phyloP scores from a whole-genome alignment of 2,797 vertebrate species.

The Hippoglossus hippoglossus region DNA sequence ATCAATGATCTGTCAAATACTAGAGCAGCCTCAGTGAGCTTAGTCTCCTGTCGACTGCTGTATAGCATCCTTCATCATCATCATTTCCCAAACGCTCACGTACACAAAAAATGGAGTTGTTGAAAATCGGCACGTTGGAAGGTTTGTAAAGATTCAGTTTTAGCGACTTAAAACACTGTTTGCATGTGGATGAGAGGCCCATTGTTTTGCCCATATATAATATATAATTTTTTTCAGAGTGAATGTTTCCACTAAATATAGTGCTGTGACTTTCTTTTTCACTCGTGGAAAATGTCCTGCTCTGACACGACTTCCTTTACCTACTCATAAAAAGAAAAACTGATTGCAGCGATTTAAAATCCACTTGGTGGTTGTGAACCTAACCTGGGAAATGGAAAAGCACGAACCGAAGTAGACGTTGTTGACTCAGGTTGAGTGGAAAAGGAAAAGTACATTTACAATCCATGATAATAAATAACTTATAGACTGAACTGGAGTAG shows the following conservation, averaged over 20 bases:
- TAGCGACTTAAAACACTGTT: too few relatives aligned
- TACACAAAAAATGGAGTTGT: too few relatives aligned
- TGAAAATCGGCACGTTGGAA: too few relatives aligned
- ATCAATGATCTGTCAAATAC: too few relatives aligned
- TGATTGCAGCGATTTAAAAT: conserved; percentile 1
- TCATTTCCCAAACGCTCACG: too few relatives aligned
- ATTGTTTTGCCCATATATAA: too few relatives aligned
- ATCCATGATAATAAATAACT: conserved; percentile 5
- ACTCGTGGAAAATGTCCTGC: background rate
- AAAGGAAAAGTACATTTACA: conserved; percentile 5
- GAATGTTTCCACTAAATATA: background rate
- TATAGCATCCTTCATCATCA: too few relatives aligned
- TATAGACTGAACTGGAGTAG: background rate
- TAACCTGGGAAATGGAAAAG: conserved; percentile 17
- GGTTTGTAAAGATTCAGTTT: too few relatives aligned
- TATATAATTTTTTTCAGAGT: background rate
- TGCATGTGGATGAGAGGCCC: too few relatives aligned
- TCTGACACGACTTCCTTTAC: background rate
- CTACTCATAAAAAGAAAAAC: background rate
- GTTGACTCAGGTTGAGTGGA: conserved; percentile 4
- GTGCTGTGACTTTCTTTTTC: background rate
- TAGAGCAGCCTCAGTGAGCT: too few relatives aligned
- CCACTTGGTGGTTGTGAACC: background rate
- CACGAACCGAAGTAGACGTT: background rate
- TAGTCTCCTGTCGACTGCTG: too few relatives aligned